phyloP scores from a whole-genome alignment of 2,797 vertebrate species.

The Rousettus madagascariensis region DNA sequence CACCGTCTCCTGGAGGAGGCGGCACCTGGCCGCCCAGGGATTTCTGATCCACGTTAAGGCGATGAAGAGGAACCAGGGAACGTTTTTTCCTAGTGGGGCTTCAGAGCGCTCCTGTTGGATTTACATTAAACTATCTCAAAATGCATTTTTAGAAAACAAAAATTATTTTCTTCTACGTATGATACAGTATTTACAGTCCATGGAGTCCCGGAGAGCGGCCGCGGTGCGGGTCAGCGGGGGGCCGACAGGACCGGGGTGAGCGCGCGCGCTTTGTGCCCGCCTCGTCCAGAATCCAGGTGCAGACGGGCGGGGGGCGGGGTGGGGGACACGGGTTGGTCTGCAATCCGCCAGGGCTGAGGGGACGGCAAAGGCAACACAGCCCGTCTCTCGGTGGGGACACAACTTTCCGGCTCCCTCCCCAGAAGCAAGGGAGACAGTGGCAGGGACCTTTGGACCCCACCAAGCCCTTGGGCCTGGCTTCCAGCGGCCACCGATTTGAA shows the following conservation, averaged over 20 bases:
- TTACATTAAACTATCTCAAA: slow-evolving; percentile 69
- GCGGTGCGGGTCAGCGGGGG: too few species aligned
- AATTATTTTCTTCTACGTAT: slow-evolving; percentile 65
- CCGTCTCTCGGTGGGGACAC: not conserved
- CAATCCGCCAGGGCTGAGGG: not conserved
- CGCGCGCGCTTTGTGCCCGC: not conserved
- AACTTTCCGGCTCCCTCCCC: not conserved
- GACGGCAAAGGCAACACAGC: not conserved
- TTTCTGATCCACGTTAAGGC: slow-evolving; percentile 62
- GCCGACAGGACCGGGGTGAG: not conserved
- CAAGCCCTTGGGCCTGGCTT: not conserved
- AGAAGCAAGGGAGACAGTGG: not conserved
- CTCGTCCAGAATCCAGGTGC: not conserved
- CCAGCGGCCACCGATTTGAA: not conserved
- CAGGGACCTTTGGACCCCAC: not conserved
- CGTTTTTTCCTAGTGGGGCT: slow-evolving; percentile 70
- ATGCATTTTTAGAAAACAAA: slow-evolving; percentile 64
- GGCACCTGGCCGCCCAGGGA: slow-evolving; percentile 19
- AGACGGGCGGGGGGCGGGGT: too few species aligned
- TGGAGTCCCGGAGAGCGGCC: slow-evolving; percentile 21
- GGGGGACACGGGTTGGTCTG: not conserved
- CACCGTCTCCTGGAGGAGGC: slow-evolving; percentile 45
- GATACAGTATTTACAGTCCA: slow-evolving; percentile 75
- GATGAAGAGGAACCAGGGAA: slow-evolving; percentile 69
- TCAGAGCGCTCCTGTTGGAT: slow-evolving; percentile 67